A percentile compares a stretch with the other conserved stretches of the same genome.
Conservation (phyloP, 2,113 vertebrate species). For the Euleptes europaea region DNA sequence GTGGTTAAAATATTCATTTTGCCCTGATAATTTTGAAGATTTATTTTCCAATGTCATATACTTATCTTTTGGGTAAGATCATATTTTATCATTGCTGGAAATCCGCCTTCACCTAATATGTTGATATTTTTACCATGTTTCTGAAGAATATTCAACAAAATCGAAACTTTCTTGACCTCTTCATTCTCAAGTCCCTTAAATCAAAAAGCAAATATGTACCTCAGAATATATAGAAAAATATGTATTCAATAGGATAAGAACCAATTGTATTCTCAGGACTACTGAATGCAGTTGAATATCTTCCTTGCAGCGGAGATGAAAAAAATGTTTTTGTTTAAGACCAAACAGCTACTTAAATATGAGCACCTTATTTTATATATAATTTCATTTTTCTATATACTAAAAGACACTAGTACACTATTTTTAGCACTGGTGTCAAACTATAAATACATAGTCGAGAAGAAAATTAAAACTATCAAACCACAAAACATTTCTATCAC, state of each 20-base stretch:
- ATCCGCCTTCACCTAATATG: constrained; percentile 79
- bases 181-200: constrained; percentile 84
- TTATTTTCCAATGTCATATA: constrained; percentile 55
- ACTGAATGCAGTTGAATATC: not conserved
- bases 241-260: not conserved
- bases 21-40: not conserved
- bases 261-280: not conserved
- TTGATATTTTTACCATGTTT: constrained; percentile 80
- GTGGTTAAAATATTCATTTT: not conserved
- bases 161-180: constrained; percentile 73
- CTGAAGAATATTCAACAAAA: constrained; percentile 77
- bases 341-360: not conserved
- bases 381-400: not conserved
- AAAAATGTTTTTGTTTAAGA: not conserved
- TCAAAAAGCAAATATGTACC: constrained; percentile 27
- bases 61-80: constrained; percentile 93
- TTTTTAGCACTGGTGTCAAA: too few species aligned
- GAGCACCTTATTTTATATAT: not conserved
- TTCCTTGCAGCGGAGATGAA: not conserved
- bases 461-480: not conserved
- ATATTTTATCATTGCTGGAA: constrained; percentile 78
- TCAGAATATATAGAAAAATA: constrained; percentile 12
- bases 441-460: not conserved
- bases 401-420: too few species aligned
- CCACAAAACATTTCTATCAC: not conserved